Evolutionary conservation across 2,113 vertebrate species (phyloP), one percentile per base, ranked within the genome.

Genomic region (Periophthalmus modestus): DNA sequence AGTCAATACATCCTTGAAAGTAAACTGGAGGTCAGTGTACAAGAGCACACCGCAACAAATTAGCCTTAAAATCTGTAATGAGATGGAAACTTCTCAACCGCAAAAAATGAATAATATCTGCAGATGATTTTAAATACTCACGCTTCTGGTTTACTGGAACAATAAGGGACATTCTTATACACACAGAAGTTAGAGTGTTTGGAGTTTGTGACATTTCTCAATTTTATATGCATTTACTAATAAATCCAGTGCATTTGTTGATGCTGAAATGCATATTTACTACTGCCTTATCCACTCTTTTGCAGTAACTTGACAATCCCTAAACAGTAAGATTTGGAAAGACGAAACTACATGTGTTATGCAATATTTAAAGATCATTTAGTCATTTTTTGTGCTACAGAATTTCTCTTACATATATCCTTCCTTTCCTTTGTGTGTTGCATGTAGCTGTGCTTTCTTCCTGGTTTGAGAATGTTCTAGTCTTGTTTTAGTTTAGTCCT

Each of bases 1-100:
- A 77, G 74, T 82, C 81, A 84, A 72, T 72, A 66, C 71, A 73
- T 80, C 77, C 76, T 80, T 83, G 81, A 68, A 73, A 73, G 72
- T 75, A 83, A 85, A 84, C 69, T 69, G 77, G 76, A 77, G 79
- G 81, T 85, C 47, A 10, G 50, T 59, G 68, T 69, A 58, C 52
- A 72, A 57, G 78, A 85, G 71, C 81, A 73, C 67, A 21, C 66
- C 28, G 68, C 68, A 63, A 78, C 81, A 81, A 83, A 88, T 83
- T 88, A 85, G 73, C 73, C 75, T 50, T 79, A 73, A 77, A 79
- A 85, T 65, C 68, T 72, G 33, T 74, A 72, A 78, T 69, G 75
- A 73, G 61, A 73, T 58, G 72, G 65, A 55, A 73, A 67, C 24
- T 36, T 72, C 62, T 39, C 52, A 72, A 19, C 28, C 15, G 16